Percentiles rank a stretch among this genome's conserved stretches.
These are phyloP conservation scores for Cheilosia variabilis DNA, from an alignment of 2,888 invertebrate species.

Conservation along the genomic window DNA sequence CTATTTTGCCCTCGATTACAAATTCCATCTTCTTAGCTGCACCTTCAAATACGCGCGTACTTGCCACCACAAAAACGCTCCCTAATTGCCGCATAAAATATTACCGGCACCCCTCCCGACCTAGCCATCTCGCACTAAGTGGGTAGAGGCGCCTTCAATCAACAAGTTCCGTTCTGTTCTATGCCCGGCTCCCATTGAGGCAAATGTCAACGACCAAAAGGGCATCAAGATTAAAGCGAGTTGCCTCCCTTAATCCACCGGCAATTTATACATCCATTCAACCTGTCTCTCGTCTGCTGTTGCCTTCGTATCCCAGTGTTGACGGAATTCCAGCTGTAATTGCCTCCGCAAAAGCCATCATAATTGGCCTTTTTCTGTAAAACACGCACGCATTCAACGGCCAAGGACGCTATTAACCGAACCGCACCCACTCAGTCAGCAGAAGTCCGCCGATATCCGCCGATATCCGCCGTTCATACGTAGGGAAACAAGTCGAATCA, in stretches of 20 bases:
- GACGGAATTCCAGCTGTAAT: slow-evolving; percentile 69
- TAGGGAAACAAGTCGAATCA: slow-evolving; percentile 57
- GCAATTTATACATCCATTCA: slow-evolving; percentile 39
- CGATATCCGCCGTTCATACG: not conserved
- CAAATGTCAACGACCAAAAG: slow-evolving; percentile 41
- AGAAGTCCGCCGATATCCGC: slow-evolving; percentile 26
- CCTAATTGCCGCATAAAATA: slow-evolving; percentile 9
- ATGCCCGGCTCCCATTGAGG: slow-evolving; percentile 4
- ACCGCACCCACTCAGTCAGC: slow-evolving; percentile 69
- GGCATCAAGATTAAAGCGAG: slow-evolving; percentile 42
- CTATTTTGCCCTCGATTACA: too few relatives aligned
- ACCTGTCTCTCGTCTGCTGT: slow-evolving; percentile 47
- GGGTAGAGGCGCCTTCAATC: not conserved
- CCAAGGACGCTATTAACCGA: slow-evolving; percentile 69
- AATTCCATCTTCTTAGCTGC: too few relatives aligned
- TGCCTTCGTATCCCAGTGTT: slow-evolving; percentile 30
- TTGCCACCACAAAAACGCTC: not conserved
- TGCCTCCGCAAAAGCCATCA: slow-evolving; percentile 67
- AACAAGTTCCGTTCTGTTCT: slow-evolving; percentile 31
- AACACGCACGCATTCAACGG: slow-evolving; percentile 52
- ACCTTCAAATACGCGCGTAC: too few relatives aligned
- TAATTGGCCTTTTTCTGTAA: slow-evolving; percentile 46
- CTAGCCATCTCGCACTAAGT: not conserved
- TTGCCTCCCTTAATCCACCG: slow-evolving; percentile 14
- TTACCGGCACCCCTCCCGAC: not conserved